These are phyloP conservation scores for Thymelicus lineola DNA, from an alignment of 2,888 invertebrate species.

Conservation along the genomic window DNA sequence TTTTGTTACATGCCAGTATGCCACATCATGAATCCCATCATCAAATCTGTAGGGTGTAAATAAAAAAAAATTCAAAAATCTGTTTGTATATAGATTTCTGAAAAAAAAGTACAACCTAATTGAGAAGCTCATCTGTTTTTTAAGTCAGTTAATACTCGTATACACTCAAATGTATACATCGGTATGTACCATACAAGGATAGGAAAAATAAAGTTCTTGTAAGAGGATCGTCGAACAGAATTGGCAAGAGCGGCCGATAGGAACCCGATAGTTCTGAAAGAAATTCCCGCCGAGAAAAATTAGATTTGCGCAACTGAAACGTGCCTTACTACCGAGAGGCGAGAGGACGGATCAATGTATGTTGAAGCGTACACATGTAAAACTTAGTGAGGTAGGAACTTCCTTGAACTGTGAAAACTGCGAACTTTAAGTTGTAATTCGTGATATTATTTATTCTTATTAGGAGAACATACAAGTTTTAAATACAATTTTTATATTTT, in stretches of 20 bases:
- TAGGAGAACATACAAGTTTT: too few species aligned
- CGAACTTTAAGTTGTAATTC: neutral
- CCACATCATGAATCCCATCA: too few species aligned
- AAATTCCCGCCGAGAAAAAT: constrained; percentile 74
- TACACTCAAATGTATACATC: neutral
- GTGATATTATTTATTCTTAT: too few species aligned
- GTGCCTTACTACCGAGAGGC: constrained; percentile 56
- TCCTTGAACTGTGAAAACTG: neutral
- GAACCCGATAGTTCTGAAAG: constrained; percentile 72
- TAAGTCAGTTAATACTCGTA: neutral
- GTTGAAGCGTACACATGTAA: neutral
- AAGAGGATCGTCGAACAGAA: constrained; percentile 57
- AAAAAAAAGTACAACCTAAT: too few species aligned
- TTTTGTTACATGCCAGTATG: too few species aligned
- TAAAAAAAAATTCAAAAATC: too few species aligned
- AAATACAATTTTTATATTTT: too few species aligned
- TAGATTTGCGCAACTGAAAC: constrained; percentile 79
- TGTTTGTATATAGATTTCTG: too few species aligned
- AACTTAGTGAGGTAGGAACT: neutral
- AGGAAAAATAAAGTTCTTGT: constrained; percentile 26
- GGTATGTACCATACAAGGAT: neutral
- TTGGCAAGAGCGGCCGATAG: constrained; percentile 70
- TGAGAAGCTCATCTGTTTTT: too few species aligned
- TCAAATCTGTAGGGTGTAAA: too few species aligned
- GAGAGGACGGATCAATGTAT: constrained; percentile 16